phyloP scores from a whole-genome alignment of 92 coral and sea anemone species.

The Zoanthus solanderi region DNA sequence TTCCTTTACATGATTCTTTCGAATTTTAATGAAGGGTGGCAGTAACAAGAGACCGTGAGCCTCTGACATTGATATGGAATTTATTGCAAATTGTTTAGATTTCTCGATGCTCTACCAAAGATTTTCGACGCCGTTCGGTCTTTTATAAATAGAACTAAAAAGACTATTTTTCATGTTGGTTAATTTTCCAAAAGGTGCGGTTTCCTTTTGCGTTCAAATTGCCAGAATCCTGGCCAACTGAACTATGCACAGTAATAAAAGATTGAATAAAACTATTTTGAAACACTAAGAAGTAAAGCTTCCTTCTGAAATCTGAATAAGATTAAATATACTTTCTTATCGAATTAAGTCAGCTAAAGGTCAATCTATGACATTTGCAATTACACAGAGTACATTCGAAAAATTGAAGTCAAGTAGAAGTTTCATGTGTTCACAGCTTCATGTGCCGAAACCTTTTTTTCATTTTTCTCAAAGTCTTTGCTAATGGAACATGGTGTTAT shows the following conservation, averaged over 20 bases:
- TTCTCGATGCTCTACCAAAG: constrained; percentile 73
- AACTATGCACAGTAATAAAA: neutral
- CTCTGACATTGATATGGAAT: constrained; percentile 91
- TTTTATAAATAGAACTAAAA: constrained; percentile 68
- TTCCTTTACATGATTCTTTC: constrained; percentile 41
- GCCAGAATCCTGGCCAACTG: constrained; percentile 24
- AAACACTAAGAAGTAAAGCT: neutral
- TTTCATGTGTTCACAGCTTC: constrained; percentile 43
- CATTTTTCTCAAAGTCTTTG: constrained; percentile 11
- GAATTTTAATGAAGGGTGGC: constrained; percentile 65
- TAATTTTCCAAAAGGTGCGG: constrained; percentile 75
- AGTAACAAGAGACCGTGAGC: constrained; percentile 69
- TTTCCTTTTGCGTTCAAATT: constrained; percentile 52
- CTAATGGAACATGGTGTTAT: neutral
- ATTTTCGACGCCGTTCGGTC: constrained; percentile 83
- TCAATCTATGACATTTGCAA: constrained; percentile 40
- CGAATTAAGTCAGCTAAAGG: constrained; percentile 35
- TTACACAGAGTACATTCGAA: constrained; percentile 27
- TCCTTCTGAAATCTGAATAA: constrained; percentile 22
- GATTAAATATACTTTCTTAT: constrained; percentile 15
- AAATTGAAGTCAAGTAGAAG: constrained; percentile 36
- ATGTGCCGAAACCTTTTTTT: constrained; percentile 47
- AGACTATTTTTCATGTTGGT: constrained; percentile 55
- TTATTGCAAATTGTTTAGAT: constrained; percentile 93
- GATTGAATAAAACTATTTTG: neutral